Base-by-base conservation (phyloP, 2,888 invertebrate genomes). In the Euzetes globulus region DNA sequence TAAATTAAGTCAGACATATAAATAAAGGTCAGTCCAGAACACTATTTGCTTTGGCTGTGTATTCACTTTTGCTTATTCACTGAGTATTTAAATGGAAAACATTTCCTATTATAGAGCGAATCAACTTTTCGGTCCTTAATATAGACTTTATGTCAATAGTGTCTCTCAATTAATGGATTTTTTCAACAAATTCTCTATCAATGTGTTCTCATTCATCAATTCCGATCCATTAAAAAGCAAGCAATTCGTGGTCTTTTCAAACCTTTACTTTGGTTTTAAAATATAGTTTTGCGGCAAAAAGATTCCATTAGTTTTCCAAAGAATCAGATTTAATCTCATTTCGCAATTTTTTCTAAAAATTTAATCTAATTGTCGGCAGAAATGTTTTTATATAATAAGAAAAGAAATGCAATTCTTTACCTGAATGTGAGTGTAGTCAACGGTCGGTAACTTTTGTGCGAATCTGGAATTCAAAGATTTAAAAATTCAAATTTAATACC, bases 391-490 rank as follows among this genome's bases (percentile, higher is more conserved):
- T 15, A 29, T 5, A 68, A 68, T n/a, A 45, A 29, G 17, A 71
- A 19, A 71, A 15, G 27, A 41, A 29, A n/a, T 71, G 22, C 27
- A 50, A 71, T 22, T 58, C 84, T 88, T 88, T 84, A 92, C 92
- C 92, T 88, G 85, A 93, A 93, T 11, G 91, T 89, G 72, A 92
- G 85, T 71, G 90, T 89, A 19, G 91, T 91, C 78, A 93, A 84
- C 55, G 93, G 92, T 79, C 92, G 86, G 83, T 92, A 92, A 72
- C 91, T 91, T 85, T 92, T 92, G 84, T 92, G 93, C 80, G 74
- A 74, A 55, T 74, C 74, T 55, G 29, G 25, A 58, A 25, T 41
- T 41, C 41, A 41, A 41, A 41, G 9, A 52, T 22, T 25, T 7
- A 22, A 7, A 7, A 52, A 52, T 52, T 19, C n/a, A 52, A 52